Evolutionary conservation across 2,797 vertebrate genomes (phyloP).

Genomic region (Urophycis tenuis): DNA sequence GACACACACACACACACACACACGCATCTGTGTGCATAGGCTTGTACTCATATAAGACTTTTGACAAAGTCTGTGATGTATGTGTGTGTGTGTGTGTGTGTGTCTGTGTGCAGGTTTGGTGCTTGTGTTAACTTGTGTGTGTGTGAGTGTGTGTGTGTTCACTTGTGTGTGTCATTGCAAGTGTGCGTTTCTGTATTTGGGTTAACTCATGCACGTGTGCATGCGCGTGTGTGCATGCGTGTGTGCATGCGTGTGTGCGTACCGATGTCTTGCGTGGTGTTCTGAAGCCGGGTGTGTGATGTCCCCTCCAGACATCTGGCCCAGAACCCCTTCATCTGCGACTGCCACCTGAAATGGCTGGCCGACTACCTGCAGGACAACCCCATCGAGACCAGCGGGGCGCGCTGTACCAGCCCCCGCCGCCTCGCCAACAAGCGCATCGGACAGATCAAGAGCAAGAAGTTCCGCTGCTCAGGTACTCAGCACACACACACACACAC

Average conservation of each 20-base stretch:
- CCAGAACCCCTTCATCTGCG: constrained; percentile 97
- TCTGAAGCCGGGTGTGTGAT: constrained; percentile 13
- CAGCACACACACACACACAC: not conserved
- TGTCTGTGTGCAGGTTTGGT: too few species aligned
- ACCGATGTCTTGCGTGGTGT: constrained; percentile 4
- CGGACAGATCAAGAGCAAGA: constrained; percentile 92
- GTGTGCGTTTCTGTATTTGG: too few species aligned
- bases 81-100: constrained; percentile 16
- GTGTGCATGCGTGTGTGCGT: constrained; percentile 15
- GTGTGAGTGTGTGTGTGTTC: constrained; percentile 12
- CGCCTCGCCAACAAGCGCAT: constrained; percentile 88
- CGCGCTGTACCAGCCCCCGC: constrained; percentile 78
- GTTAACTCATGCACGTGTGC: not conserved
- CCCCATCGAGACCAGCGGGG: constrained; percentile 88
- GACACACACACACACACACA: constrained; percentile 39
- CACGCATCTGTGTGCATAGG: too few species aligned
- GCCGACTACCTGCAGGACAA: constrained; percentile 97
- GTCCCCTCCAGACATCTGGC: constrained; percentile 79
- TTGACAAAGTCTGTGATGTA: too few species aligned
- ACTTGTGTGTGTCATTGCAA: too few species aligned
- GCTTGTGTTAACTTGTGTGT: constrained; percentile 15
- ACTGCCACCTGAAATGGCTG: constrained; percentile 99
- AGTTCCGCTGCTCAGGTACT: constrained; percentile 91
- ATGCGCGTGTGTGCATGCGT: not conserved
- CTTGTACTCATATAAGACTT: too few species aligned